Percentiles rank a stretch among this genome's conserved stretches.
These are phyloP conservation scores for Eumaeus atala DNA, from an alignment of 1,140 invertebrate genomes.

Conservation along the genomic window DNA sequence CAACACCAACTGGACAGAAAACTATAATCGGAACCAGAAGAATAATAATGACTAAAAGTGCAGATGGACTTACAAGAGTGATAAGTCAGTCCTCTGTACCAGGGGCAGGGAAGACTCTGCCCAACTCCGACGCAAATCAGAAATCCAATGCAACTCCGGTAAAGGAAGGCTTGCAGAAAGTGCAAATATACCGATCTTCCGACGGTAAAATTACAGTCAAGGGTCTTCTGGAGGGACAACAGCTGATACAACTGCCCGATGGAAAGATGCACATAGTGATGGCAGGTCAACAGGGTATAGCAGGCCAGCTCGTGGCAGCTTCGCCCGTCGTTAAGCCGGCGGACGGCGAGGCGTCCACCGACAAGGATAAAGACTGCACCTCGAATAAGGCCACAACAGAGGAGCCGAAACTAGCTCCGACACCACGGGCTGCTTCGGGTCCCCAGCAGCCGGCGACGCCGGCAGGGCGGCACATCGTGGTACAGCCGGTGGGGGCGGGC, in stretches of 20 bases:
- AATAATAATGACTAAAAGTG: conserved; percentile 88
- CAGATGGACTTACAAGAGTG: conserved; percentile 85
- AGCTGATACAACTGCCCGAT: conserved; percentile 93
- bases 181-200: conserved; percentile 91
- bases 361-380: conserved; percentile 24
- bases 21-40: conserved; percentile 80
- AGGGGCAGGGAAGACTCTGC: conserved; percentile 37
- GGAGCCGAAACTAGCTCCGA: conserved; percentile 26
- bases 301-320: conserved; percentile 54
- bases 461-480: conserved; percentile 38
- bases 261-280: conserved; percentile 91
- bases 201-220: conserved; percentile 94
- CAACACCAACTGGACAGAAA: conserved; percentile 77
- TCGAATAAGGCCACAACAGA: conserved; percentile 28
- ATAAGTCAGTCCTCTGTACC: conserved; percentile 76
- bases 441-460: conserved; percentile 34
- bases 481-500: conserved; percentile 47
- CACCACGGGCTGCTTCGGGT: conserved; percentile 26
- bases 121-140: conserved; percentile 34
- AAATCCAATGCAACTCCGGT: conserved; percentile 46
- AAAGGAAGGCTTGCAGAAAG: conserved; percentile 80
- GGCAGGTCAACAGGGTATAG: conserved; percentile 56
- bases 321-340: conserved; percentile 30
- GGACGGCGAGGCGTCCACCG: conserved; percentile 22
- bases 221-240: conserved; percentile 94